phyloP scores from a whole-genome alignment of 2,888 invertebrate genomes.

The Caenorhabditis sp. region DNA sequence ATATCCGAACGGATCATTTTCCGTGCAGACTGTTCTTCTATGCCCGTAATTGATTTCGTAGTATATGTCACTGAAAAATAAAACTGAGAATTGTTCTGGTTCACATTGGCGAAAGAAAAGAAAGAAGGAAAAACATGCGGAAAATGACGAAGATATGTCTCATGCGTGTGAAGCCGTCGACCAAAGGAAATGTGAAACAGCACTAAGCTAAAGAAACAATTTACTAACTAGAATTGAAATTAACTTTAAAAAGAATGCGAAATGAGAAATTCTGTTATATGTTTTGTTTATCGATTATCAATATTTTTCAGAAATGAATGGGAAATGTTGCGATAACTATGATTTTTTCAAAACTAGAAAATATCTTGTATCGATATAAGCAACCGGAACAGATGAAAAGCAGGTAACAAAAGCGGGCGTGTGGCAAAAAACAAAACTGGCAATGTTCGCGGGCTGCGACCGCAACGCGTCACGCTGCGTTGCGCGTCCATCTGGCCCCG shows the following conservation, averaged over 20 bases:
- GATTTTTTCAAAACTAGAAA: no score
- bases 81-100: no score
- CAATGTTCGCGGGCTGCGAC: not conserved
- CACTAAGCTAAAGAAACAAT: not conserved
- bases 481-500: not conserved
- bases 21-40: not conserved
- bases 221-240: not conserved
- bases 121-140: not conserved
- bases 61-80: no score
- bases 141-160: not conserved
- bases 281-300: no score
- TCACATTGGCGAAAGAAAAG: not conserved
- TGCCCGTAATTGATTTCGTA: constrained; percentile 1
- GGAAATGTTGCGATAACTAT: no score
- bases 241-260: no score
- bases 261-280: no score
- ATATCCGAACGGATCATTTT: constrained; percentile 35
- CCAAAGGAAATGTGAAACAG: not conserved
- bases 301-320: no score
- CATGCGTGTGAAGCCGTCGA: not conserved
- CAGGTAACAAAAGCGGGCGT: no score
- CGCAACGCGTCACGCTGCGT: constrained; percentile 1
- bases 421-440: not conserved
- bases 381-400: no score
- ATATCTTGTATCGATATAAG: no score